phyloP scores from a whole-genome alignment of 2,888 invertebrate species.

The Mantis religiosa region DNA sequence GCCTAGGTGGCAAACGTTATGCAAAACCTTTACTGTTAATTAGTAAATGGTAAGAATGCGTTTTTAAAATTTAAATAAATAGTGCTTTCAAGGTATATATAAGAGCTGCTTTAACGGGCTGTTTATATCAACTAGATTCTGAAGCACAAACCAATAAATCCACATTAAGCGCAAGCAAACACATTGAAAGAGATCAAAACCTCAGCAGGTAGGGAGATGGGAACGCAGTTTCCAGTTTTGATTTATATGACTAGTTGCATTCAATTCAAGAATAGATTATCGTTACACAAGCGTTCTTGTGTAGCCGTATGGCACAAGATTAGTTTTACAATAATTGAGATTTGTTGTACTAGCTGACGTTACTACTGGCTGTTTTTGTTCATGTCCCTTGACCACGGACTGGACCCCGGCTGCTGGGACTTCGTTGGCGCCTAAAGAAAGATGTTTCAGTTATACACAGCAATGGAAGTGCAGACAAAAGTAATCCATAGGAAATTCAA shows the following conservation, averaged over 20 bases:
- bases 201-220: background rate
- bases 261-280: slow-evolving; percentile 8
- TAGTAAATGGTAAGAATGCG: no score
- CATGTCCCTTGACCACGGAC: background rate
- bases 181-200: background rate
- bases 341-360: slow-evolving; percentile 12
- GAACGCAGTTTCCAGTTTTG: background rate
- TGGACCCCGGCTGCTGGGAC: background rate
- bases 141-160: background rate
- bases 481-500: background rate
- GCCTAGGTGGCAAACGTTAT: no score
- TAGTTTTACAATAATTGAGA: slow-evolving; percentile 27
- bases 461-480: background rate
- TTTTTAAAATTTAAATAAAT: no score
- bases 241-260: background rate
- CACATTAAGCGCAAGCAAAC: background rate
- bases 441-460: background rate
- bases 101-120: no score
- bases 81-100: no score
- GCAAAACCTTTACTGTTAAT: no score
- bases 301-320: slow-evolving; percentile 2
- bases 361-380: background rate
- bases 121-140: background rate
- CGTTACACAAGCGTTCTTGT: background rate
- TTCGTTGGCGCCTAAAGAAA: background rate